Conservation (phyloP, 1,140 invertebrate genomes). For the Drosophila seguyi region DNA sequence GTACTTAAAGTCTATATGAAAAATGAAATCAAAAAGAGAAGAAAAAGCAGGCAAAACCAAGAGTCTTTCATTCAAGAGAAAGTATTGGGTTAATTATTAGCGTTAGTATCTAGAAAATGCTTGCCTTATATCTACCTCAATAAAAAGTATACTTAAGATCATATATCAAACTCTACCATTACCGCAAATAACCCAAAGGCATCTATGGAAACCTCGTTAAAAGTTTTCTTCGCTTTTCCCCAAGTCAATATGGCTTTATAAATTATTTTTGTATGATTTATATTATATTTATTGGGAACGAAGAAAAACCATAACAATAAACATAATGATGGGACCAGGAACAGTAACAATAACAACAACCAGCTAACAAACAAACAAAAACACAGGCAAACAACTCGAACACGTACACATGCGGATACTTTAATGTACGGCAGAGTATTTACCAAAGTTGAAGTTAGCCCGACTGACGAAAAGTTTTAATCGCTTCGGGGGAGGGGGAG, state of each 20-base stretch:
- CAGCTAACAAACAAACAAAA: constrained; percentile 33
- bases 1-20: constrained; percentile 34
- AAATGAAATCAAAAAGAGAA: constrained; percentile 7
- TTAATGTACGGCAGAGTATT: constrained; percentile 54
- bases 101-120: not conserved
- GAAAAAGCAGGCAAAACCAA: constrained; percentile 8
- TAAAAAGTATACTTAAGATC: not conserved
- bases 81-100: constrained; percentile 3
- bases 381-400: constrained; percentile 21
- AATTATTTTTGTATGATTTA: constrained; percentile 74
- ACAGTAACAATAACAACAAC: not conserved
- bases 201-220: constrained; percentile 39
- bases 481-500: constrained; percentile 32
- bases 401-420: constrained; percentile 36
- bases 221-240: not conserved
- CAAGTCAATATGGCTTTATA: constrained; percentile 54
- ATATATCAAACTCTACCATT: constrained; percentile 38
- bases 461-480: constrained; percentile 72
- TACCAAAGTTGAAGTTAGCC: constrained; percentile 60
- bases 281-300: constrained; percentile 70
- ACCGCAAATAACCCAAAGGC: constrained; percentile 29
- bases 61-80: not conserved
- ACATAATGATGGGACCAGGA: constrained; percentile 49
- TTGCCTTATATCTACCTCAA: not conserved
- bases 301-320: constrained; percentile 70